Evolutionary conservation across 2,888 invertebrate genomes (phyloP), one percentile per base, ranked within the genome.

Genomic region (Lepidonotus clava): DNA sequence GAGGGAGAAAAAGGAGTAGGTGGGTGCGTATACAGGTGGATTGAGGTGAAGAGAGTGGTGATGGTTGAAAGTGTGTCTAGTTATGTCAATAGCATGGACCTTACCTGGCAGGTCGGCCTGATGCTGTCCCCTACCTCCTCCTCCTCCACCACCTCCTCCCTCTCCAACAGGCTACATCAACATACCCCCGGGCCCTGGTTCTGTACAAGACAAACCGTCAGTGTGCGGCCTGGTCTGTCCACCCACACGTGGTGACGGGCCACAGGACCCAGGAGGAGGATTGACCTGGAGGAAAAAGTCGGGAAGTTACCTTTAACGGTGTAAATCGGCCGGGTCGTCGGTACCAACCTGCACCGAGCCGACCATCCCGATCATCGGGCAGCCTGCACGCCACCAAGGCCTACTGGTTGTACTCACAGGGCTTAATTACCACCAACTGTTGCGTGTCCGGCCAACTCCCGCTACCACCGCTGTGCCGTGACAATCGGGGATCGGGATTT

Each of bases 1-100:
- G 53, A 1, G 46, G 46, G 6, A 11, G 46, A 53, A 53, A 46
- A 11, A 6, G 18, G 8, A 46, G 46, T 18, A 18, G 46, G 46
- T 18, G 46, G 8, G 46, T 46, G 46, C 6, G 28, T 4, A 32
- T 61, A 28, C 5, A 2, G 61, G 61, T 5, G 56, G 8, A 24
- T 11, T n/a, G 28, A 32, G 61, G 61, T 61, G 61, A n/a, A 8
- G n/a, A 56, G n/a, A 61, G 61, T 61, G 24, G 2, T 61, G 61
- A 61, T 61, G 28, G 28, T 24, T n/a, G 61, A 28, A 61, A 61
- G 61, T 61, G 28, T 61, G 61, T 61, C 61, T 61, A 5, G 4
- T 14, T 61, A 32, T 61, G 61, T 61, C 61, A 61, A 61, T 32
- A 61, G n/a, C 53, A 53, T 53, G 24, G 61, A 61, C 61, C 61